Percentiles rank a stretch among this genome's conserved stretches.
phyloP scores from a whole-genome alignment of 2,888 invertebrate species.

The Hecatera dysodea region DNA sequence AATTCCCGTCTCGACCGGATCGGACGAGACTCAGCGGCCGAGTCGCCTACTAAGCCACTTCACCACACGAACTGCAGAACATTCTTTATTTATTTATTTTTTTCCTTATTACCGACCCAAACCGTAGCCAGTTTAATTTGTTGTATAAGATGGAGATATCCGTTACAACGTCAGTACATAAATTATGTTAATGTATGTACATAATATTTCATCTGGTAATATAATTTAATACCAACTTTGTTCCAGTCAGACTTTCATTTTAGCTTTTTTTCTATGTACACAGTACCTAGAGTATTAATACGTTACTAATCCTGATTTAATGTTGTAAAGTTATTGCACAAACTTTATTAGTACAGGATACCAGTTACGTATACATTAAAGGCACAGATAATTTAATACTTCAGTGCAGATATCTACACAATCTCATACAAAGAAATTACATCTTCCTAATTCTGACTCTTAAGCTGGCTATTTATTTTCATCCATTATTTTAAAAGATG shows the following conservation, averaged over 20 bases:
- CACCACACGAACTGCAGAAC: too few relatives aligned
- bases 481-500: too few relatives aligned
- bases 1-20: too few relatives aligned
- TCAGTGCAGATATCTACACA: too few relatives aligned
- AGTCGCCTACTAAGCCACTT: too few relatives aligned
- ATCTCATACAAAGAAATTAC: too few relatives aligned
- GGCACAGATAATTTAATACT: too few relatives aligned
- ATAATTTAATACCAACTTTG: slow-evolving; percentile 40
- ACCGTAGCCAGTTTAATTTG: slow-evolving; percentile 27
- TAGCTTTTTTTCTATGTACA: slow-evolving; percentile 2
- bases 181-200: slow-evolving; percentile 47
- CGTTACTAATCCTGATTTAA: background rate
- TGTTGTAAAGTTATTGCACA: slow-evolving; percentile 7
- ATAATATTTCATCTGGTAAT: slow-evolving; percentile 38
- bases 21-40: too few relatives aligned
- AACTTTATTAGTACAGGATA: background rate
- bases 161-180: background rate
- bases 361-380: background rate
- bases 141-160: slow-evolving; percentile 14
- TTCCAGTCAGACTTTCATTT: slow-evolving; percentile 20
- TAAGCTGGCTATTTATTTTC: too few relatives aligned
- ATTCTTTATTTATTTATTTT: background rate
- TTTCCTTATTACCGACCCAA: background rate
- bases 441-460: too few relatives aligned
- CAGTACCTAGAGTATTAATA: background rate